Conservation (phyloP, 2,797 vertebrate species). For the Notolepis coatsorum region DNA sequence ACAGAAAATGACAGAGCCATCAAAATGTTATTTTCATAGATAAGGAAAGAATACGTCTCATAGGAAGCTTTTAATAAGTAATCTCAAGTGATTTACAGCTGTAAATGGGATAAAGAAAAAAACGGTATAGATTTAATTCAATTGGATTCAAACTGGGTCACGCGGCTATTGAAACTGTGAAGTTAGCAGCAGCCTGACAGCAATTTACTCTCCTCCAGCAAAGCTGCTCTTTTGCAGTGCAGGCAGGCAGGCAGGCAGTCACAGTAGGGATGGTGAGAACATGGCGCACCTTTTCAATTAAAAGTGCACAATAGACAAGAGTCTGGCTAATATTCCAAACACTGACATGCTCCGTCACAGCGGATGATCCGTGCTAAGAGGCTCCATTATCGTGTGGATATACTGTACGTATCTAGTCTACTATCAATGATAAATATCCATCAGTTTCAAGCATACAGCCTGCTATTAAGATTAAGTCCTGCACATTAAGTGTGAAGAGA, state of each 20-base stretch:
- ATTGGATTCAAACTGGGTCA: conserved; percentile 74
- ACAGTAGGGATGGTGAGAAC: conserved; percentile 23
- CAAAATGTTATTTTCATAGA: conserved; percentile 50
- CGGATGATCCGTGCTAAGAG: conserved; percentile 30
- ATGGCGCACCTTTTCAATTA: conserved; percentile 48
- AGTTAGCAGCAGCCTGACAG: conserved; percentile 63
- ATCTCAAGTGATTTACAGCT: conserved; percentile 67
- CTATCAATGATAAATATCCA: conserved; percentile 29
- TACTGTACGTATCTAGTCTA: neutral
- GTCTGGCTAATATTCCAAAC: conserved; percentile 23
- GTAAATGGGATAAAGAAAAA: conserved; percentile 45
- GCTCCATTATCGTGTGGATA: conserved; percentile 9
- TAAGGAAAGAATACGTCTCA: conserved; percentile 49
- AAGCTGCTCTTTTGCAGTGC: conserved; percentile 39
- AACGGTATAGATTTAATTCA: conserved; percentile 56
- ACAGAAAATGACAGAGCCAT: conserved; percentile 31
- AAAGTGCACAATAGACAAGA: conserved; percentile 41
- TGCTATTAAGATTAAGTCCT: conserved; percentile 14
- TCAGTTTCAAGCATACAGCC: conserved; percentile 14
- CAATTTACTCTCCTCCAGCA: conserved; percentile 41
- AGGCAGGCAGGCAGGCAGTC: conserved; percentile 42
- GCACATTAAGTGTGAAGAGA: conserved; percentile 5
- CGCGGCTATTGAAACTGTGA: conserved; percentile 70
- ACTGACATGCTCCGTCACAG: conserved; percentile 19
- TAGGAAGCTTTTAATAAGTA: conserved; percentile 54